Evolutionary conservation across 2,113 vertebrate species (phyloP).

Genomic region (Scomber scombrus): DNA sequence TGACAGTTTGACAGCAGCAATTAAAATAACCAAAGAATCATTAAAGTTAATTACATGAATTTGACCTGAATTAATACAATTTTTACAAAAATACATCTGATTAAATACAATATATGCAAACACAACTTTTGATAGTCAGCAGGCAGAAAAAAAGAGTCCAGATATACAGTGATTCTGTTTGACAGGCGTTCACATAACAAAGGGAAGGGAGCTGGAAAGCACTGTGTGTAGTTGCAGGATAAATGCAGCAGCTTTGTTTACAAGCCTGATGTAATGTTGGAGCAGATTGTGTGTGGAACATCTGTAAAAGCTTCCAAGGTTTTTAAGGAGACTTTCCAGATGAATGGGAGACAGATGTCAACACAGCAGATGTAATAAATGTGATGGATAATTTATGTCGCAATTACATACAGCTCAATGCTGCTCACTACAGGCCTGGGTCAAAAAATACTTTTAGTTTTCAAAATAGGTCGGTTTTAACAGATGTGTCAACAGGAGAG

Average conservation of each 20-base stretch:
- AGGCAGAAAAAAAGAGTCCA: neutral
- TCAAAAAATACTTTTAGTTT: conserved; percentile 5
- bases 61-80: neutral
- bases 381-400: conserved; percentile 48
- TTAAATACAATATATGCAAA: neutral
- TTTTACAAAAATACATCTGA: neutral
- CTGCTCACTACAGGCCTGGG: conserved; percentile 6
- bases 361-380: conserved; percentile 52
- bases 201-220: conserved; percentile 16
- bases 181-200: conserved; percentile 24
- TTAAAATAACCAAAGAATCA: no score
- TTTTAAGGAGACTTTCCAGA: conserved; percentile 32
- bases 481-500: conserved; percentile 10
- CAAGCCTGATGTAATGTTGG: conserved; percentile 8
- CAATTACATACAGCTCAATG: conserved; percentile 16
- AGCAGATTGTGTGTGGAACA: conserved; percentile 29
- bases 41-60: no score
- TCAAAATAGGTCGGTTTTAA: conserved; percentile 22
- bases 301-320: conserved; percentile 9
- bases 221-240: neutral
- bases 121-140: neutral
- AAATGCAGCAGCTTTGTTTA: conserved; percentile 37
- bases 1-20: no score
- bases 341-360: conserved; percentile 59
- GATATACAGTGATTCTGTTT: conserved; percentile 11